Percentiles rank a stretch among this genome's conserved stretches.
phyloP scores from a whole-genome alignment of 2,797 vertebrate species.

The Lateolabrax maculatus region DNA sequence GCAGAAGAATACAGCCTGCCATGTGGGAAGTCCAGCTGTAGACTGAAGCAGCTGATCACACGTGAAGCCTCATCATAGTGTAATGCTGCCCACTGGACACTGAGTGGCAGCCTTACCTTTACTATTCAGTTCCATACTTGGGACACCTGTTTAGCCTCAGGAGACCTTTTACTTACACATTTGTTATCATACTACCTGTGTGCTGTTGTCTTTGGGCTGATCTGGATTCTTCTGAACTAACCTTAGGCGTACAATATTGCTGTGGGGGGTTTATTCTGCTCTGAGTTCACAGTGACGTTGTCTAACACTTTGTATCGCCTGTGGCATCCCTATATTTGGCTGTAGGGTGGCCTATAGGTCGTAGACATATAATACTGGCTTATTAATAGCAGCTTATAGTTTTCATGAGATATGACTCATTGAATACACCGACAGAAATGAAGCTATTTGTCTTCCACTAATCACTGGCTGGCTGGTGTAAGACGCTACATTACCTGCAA shows the following conservation, averaged over 20 bases:
- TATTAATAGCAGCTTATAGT: background rate
- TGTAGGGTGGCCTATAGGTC: no score
- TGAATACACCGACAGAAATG: background rate
- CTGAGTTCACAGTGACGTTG: background rate
- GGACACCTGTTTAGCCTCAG: constrained; percentile 59
- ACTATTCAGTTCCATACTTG: background rate
- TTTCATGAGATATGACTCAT: background rate
- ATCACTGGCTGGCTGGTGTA: background rate
- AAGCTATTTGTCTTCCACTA: constrained; percentile 1
- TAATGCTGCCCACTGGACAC: constrained; percentile 53
- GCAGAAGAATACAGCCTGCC: background rate
- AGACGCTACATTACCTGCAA: constrained; percentile 12
- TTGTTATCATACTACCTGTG: background rate
- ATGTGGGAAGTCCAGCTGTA: background rate
- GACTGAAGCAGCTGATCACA: background rate
- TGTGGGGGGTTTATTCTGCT: background rate
- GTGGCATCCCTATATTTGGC: background rate
- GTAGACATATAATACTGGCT: background rate
- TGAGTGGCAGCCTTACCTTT: constrained; percentile 60
- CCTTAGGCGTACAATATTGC: no score
- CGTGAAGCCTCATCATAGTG: constrained; percentile 22
- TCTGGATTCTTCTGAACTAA: background rate
- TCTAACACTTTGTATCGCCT: background rate
- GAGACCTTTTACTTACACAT: constrained; percentile 17
- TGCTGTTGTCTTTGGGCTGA: background rate